Evolutionary conservation across 2,797 vertebrate species (phyloP).

Genomic region (Anomalospiza imberbis): DNA sequence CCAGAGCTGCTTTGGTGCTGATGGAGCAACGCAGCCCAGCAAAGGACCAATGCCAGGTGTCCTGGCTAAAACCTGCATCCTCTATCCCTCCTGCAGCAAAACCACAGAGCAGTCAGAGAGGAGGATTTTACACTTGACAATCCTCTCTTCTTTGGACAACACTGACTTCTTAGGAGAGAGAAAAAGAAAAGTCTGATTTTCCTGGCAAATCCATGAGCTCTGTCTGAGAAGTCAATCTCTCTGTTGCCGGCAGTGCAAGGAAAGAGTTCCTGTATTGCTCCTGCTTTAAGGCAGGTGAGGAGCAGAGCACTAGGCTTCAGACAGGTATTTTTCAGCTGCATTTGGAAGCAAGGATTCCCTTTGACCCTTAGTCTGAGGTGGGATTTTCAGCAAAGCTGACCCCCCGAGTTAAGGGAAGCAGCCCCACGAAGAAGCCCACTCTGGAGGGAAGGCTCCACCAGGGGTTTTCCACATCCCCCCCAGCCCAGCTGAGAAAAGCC

Average conservation of each 20-base stretch:
- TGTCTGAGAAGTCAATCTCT: accelerated
- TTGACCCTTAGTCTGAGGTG: not conserved
- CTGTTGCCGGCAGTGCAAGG: not conserved
- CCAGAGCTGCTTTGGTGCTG: not conserved
- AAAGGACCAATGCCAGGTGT: not conserved
- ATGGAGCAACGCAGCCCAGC: not conserved
- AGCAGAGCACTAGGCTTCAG: not conserved
- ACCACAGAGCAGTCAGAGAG: not conserved
- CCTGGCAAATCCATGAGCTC: not conserved
- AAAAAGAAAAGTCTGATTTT: not conserved
- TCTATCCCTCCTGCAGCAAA: not conserved
- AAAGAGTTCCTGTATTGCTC: not conserved
- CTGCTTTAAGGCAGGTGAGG: not conserved
- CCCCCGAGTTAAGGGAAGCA: not conserved
- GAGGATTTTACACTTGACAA: not conserved
- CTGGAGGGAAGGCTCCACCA: accelerated
- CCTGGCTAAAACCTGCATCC: not conserved
- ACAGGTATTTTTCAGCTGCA: not conserved
- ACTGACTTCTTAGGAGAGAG: not conserved
- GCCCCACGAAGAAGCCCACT: accelerated
- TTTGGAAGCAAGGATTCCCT: not conserved
- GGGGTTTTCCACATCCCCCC: not conserved
- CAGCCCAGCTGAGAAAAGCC: not conserved
- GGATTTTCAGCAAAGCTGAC: not conserved
- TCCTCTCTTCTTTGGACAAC: not conserved